These are phyloP conservation scores for Lagenorhynchus albirostris DNA, from an alignment of 2,113 vertebrate genomes.

Conservation along the genomic window DNA sequence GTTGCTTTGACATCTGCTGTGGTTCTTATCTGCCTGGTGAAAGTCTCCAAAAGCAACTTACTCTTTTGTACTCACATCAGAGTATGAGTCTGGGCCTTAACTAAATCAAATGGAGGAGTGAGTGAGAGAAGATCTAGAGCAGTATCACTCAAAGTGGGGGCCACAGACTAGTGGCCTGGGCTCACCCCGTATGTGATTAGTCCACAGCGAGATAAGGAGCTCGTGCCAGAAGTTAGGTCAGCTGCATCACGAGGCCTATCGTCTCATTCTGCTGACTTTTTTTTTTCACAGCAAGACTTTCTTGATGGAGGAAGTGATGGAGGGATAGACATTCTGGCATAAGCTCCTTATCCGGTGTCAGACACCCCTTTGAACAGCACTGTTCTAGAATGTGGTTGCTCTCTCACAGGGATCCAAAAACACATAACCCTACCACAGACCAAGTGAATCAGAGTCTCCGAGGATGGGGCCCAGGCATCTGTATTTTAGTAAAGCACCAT, in stretches of 20 bases:
- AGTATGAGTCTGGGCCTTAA: neutral
- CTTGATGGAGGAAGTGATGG: neutral
- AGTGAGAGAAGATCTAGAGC: too few relatives aligned
- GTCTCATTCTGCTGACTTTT: too few relatives aligned
- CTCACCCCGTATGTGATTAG: neutral
- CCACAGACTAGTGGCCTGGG: too few relatives aligned
- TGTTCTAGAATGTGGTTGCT: neutral
- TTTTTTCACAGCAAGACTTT: neutral
- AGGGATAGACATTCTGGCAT: neutral
- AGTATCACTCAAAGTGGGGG: neutral
- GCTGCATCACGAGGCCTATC: accelerated
- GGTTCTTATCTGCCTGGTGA: neutral
- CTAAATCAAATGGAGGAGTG: neutral
- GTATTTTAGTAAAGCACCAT: neutral
- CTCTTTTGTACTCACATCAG: neutral
- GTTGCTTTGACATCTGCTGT: neutral
- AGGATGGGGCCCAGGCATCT: neutral
- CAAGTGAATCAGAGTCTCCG: neutral
- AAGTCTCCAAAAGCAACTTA: neutral
- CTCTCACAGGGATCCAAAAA: neutral
- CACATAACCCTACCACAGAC: neutral
- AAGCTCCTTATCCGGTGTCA: neutral
- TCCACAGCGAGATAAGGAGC: neutral
- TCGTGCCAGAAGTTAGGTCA: accelerated
- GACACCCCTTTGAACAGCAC: neutral